These are phyloP conservation scores for Mastomys coucha DNA, from an alignment of 2,113 vertebrate genomes.

Conservation along the genomic window DNA sequence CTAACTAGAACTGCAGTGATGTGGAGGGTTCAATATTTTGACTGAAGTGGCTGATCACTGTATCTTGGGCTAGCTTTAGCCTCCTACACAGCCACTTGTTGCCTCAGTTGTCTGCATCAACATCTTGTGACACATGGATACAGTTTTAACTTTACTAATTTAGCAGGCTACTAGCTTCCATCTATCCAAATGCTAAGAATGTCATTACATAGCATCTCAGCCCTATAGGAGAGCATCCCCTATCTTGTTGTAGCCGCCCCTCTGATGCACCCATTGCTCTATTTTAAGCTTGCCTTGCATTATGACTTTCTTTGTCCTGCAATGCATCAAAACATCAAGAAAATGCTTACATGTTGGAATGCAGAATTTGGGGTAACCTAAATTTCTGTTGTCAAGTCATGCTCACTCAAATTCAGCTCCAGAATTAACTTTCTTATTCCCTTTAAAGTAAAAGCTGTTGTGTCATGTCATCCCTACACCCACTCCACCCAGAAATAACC, in stretches of 20 bases:
- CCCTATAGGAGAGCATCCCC: not conserved
- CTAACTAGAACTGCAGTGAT: not conserved
- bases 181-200: not conserved
- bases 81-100: not conserved
- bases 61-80: not conserved
- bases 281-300: not conserved
- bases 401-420: not conserved
- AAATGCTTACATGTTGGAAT: not conserved
- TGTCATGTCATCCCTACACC: not conserved
- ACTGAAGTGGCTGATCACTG: not conserved
- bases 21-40: not conserved
- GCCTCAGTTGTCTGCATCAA: not conserved
- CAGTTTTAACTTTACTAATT: not conserved
- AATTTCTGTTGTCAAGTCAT: not conserved
- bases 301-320: not conserved
- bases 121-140: not conserved
- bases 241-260: not conserved
- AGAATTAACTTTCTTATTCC: not conserved
- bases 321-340: not conserved
- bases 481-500: not conserved
- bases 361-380: not conserved
- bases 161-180: not conserved
- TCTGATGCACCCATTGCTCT: not conserved
- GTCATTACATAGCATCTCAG: not conserved
- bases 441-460: not conserved